Percentiles rank a stretch among this genome's conserved stretches.
Conservation (phyloP, 2,797 vertebrate species). For the Anisognathus igniventris region DNA sequence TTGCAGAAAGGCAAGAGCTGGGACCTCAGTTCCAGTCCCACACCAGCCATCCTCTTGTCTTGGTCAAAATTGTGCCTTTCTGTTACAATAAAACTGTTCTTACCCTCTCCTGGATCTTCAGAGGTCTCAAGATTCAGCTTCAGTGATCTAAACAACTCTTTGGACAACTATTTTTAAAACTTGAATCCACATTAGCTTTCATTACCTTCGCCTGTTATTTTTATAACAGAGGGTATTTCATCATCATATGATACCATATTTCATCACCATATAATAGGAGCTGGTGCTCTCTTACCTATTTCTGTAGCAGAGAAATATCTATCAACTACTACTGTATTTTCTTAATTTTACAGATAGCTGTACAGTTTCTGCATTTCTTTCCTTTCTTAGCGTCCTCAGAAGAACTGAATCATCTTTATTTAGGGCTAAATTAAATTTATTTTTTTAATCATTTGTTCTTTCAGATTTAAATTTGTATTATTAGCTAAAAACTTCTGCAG, state of each 20-base stretch:
- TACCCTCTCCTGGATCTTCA: neutral
- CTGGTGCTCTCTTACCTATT: neutral
- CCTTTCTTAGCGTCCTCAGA: neutral
- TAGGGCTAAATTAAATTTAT: neutral
- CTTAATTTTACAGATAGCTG: neutral
- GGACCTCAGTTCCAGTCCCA: neutral
- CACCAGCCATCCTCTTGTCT: neutral
- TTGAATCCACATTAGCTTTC: neutral
- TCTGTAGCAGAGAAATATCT: neutral
- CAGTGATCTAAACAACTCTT: neutral
- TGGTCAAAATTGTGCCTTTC: neutral
- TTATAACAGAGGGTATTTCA: neutral
- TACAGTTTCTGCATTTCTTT: neutral
- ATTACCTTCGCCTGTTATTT: neutral
- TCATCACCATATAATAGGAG: neutral
- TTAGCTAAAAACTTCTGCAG: neutral
- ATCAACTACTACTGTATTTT: neutral
- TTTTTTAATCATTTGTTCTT: rapidly evolving
- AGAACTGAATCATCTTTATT: neutral
- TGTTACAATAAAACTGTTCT: rapidly evolving
- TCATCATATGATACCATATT: neutral
- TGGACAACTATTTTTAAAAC: neutral
- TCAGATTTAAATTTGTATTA: neutral
- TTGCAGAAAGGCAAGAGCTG: neutral
- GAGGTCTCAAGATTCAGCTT: neutral